Evolutionary conservation across 2,797 vertebrate species (phyloP).

Genomic region (Odontamblyopus lacepedii): DNA sequence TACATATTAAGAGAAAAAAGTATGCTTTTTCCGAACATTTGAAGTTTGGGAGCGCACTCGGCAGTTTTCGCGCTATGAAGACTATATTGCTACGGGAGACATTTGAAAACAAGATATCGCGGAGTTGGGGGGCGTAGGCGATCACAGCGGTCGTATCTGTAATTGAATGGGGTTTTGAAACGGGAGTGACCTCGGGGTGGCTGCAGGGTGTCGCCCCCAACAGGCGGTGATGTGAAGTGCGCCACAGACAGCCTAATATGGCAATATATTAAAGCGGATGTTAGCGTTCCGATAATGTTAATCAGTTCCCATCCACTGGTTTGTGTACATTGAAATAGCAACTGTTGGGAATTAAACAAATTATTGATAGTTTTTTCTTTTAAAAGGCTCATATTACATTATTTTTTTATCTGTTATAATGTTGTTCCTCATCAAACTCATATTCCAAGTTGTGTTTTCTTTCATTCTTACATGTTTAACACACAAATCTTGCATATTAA

Average conservation of each 20-base stretch:
- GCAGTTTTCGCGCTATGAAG: constrained; percentile 36
- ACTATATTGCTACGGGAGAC: constrained; percentile 9
- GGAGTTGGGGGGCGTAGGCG: background rate
- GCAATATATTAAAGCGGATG: too few relatives aligned
- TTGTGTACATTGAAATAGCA: too few relatives aligned
- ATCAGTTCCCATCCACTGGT: too few relatives aligned
- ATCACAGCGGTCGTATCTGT: background rate
- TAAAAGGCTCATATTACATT: too few relatives aligned
- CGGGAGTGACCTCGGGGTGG: background rate
- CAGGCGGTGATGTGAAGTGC: background rate
- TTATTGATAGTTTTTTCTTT: too few relatives aligned
- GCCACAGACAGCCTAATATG: background rate
- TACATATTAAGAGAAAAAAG: constrained; percentile 93
- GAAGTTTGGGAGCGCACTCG: constrained; percentile 57
- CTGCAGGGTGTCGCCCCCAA: background rate
- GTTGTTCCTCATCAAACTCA: too few relatives aligned
- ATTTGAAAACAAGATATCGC: background rate
- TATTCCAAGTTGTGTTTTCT: too few relatives aligned
- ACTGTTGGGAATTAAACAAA: too few relatives aligned
- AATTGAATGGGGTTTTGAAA: background rate
- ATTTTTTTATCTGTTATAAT: too few relatives aligned
- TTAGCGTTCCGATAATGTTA: too few relatives aligned
- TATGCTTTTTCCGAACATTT: constrained; percentile 79
- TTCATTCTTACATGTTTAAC: too few relatives aligned
- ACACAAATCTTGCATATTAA: too few relatives aligned